phyloP scores from a whole-genome alignment of 2,888 invertebrate species.

The Abrostola tripartita region DNA sequence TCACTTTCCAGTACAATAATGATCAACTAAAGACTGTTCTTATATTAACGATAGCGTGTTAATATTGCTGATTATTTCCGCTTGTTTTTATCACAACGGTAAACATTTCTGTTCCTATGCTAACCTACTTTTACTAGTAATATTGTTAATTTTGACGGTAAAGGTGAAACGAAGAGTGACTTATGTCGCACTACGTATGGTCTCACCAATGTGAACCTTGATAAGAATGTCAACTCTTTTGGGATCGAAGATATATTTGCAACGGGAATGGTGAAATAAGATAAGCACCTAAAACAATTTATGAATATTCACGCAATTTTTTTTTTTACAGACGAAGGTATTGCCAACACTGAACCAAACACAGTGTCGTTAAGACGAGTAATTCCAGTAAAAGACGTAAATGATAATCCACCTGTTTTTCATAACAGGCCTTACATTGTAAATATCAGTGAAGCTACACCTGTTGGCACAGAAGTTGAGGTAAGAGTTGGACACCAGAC shows the following conservation, averaged over 20 bases:
- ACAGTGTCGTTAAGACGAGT: constrained; percentile 93
- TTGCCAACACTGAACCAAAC: constrained; percentile 92
- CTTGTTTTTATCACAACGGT: constrained; percentile 10
- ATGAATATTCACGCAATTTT: no score
- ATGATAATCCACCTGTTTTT: constrained; percentile 94
- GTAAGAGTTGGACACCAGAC: constrained; percentile 57
- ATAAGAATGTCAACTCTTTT: neutral
- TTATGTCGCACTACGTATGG: neutral
- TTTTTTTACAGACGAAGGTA: constrained; percentile 89
- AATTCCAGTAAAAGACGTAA: constrained; percentile 93
- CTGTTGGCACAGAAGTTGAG: constrained; percentile 90
- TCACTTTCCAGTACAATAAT: constrained; percentile 11
- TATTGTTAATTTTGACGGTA: neutral
- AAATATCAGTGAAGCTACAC: constrained; percentile 91
- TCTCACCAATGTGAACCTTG: neutral
- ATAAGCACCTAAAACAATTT: no score
- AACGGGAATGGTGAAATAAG: no score
- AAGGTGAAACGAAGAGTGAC: neutral
- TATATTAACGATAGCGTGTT: constrained; percentile 31
- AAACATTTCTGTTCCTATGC: constrained; percentile 1
- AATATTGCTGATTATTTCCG: constrained; percentile 38
- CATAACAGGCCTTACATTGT: constrained; percentile 92
- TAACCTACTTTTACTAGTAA: neutral
- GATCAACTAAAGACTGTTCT: constrained; percentile 2
- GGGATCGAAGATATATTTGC: no score